phyloP scores from a whole-genome alignment of 2,797 vertebrate species.

The Amphiprion clarkii region DNA sequence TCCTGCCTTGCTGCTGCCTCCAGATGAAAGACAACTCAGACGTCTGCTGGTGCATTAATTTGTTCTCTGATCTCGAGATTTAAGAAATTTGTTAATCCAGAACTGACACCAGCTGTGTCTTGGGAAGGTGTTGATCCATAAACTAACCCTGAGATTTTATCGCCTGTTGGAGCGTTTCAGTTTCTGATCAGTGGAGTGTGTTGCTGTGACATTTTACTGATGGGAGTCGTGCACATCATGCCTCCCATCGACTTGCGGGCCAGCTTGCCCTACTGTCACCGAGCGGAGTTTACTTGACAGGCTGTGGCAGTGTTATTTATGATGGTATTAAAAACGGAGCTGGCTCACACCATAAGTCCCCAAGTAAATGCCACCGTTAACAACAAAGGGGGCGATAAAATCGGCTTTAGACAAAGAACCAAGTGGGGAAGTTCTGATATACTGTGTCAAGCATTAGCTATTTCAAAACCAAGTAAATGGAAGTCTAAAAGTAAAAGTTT shows the following conservation, averaged over 20 bases:
- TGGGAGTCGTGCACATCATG: slow-evolving; percentile 30
- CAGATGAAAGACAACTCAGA: slow-evolving; percentile 15
- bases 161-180: slow-evolving; percentile 22
- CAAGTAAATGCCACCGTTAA: slow-evolving; percentile 60
- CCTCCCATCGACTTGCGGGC: slow-evolving; percentile 37
- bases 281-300: slow-evolving; percentile 67
- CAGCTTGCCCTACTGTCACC: slow-evolving; percentile 30
- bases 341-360: slow-evolving; percentile 52
- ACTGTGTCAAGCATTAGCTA: slow-evolving; percentile 7
- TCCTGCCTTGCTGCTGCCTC: background rate
- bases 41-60: background rate
- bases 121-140: slow-evolving; percentile 14
- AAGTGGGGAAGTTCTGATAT: slow-evolving; percentile 43
- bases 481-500: background rate
- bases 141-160: background rate
- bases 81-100: background rate
- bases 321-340: slow-evolving; percentile 70
- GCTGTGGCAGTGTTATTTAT: slow-evolving; percentile 79
- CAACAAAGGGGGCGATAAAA: slow-evolving; percentile 53
- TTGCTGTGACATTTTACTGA: slow-evolving; percentile 67
- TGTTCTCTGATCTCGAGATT: slow-evolving; percentile 10
- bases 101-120: slow-evolving; percentile 5
- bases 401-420: slow-evolving; percentile 42
- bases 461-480: background rate
- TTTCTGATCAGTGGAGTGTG: slow-evolving; percentile 50